Base-by-base conservation (phyloP, 2,888 invertebrate species). In the Thymelicus sylvestris region DNA sequence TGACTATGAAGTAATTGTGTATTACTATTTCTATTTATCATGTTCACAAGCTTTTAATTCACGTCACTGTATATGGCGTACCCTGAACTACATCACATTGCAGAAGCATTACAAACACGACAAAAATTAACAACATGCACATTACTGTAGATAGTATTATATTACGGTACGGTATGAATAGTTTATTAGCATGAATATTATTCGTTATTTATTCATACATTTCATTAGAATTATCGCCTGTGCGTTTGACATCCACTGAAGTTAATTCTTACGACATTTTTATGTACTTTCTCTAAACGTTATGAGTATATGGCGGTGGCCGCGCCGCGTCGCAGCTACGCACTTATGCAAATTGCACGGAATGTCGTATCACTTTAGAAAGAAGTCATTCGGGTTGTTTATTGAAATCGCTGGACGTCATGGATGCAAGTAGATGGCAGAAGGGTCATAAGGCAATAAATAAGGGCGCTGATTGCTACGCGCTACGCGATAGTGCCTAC, bases 191-290 rank as follows among this genome's bases (percentile, higher is more conserved):
- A 63, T 63, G 63, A 68, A 55, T 38, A 63, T 63, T 38, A 63
- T 68, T 63, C 68, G 63, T 68, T 68, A 68, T 68, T 68, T 57
- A 68, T 67, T 67, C 68, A 57, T 38, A 68, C 55, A 63, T 63
- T 57, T 64, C 63, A 69, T 64, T 69, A 64, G 68, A 69, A 69
- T 69, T 69, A 63, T 68, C 63, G 62, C 13, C 55, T 55, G 55
- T 68, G 62, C 57, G 63, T 69, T 69, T 69, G 68, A 69, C 68
- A 64, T 57, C 67, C 66, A 64, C 44, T 72, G 76, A 79, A 76
- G 75, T 81, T 78, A 76, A 80, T 79, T 78, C 77, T 76, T 74
- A 75, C 76, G 80, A 81, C 80, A 71, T 81, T 62, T 75, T 81
- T 81, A 81, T 80, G 77, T 75, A 74, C 75, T 75, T 79, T 77